Evolutionary conservation across 2,888 invertebrate genomes (phyloP), one percentile per base, ranked within the genome.

Genomic region (Sarcophaga rosellei): DNA sequence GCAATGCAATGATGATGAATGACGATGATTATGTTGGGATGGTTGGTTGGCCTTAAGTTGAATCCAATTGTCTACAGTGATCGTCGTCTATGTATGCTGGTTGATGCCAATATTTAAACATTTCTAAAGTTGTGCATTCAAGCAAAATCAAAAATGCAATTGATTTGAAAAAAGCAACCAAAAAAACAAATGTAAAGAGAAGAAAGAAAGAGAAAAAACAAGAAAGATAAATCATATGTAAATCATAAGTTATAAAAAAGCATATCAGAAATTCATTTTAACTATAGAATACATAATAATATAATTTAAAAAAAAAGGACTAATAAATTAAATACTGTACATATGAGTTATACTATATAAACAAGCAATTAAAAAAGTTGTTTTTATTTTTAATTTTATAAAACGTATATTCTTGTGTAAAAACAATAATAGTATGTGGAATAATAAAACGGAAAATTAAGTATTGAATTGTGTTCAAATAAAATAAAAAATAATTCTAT

Each of bases 121-220:
- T 86, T 84, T 86, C 86, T 86, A 86, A 77, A 81, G 81, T 81
- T 84, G 86, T 62, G 61, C 81, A 81, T 53, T 78, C 62, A 77
- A 86, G 84, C 86, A 81, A 86, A 86, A 86, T 86, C 81, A 86
- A 84, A 81, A 84, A 66, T 76, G 80, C 76, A 86, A 86, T 80
- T 82, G 61, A 76, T 80, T 53, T 15, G 68, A 61, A 65, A 78
- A 85, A 77, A 81, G 85, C 73, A 80, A 85, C 66, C 68, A 77
- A 84, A 84, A 75, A 70, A 75, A 8, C 8, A 35, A 35, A 10
- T 75, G n/a, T 79, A 84, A 79, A 80, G 69, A 80, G 65, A 72
- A 75, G 75, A 70, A 25, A 69, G 69, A 62, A 81, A 20, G 21
- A 70, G 77, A 53, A 84, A 84, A 84, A 84, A 62, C 59, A 53